Conservation (phyloP, 2,888 invertebrate species). For the Tenthredo livida region DNA sequence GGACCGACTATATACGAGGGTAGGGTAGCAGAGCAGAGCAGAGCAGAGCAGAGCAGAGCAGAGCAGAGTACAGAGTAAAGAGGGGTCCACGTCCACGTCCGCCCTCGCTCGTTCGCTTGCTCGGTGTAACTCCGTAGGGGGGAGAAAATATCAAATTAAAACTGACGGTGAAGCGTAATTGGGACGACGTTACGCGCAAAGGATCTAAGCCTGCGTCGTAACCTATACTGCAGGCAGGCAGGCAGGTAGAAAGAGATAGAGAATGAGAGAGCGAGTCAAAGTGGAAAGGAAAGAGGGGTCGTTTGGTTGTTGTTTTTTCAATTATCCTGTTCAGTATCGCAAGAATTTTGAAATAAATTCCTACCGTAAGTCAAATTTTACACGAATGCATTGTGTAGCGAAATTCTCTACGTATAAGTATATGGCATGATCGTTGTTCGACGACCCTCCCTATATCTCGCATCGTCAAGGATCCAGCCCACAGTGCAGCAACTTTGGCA, state of each 20-base stretch:
- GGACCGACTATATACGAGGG: conserved; percentile 12
- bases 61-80: not conserved
- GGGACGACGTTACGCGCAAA: conserved; percentile 46
- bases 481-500: conserved; percentile 17
- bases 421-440: not conserved
- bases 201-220: conserved; percentile 32
- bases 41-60: not conserved
- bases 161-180: conserved; percentile 44
- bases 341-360: not conserved
- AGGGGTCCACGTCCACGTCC: not conserved
- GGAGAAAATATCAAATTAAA: conserved; percentile 51
- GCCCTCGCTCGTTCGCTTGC: conserved; percentile 17
- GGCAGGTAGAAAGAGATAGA: not conserved
- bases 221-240: not conserved
- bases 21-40: not conserved
- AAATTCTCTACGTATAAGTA: not conserved
- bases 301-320: not conserved
- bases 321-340: not conserved
- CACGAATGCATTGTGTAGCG: not conserved
- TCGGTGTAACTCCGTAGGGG: conserved; percentile 8
- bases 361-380: not conserved
- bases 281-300: not conserved
- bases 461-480: not conserved
- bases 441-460: not conserved
- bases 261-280: not conserved